phyloP scores from a whole-genome alignment of 2,888 invertebrate species.

The Muschampia plurimacula region DNA sequence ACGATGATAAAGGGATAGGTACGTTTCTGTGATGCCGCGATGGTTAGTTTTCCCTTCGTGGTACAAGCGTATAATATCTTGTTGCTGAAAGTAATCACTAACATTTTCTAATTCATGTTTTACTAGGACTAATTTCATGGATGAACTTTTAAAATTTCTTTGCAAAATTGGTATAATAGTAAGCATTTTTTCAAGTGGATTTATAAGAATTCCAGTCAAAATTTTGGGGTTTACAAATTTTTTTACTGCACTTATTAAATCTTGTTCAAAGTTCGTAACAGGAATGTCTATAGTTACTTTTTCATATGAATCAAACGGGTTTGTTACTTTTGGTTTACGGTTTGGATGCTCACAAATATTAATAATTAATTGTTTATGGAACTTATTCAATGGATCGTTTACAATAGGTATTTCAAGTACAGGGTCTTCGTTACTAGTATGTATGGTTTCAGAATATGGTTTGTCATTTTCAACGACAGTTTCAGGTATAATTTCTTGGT shows the following conservation, averaged over 20 bases:
- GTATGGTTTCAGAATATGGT: slow-evolving; percentile 29
- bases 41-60: slow-evolving; percentile 50
- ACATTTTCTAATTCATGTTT: slow-evolving; percentile 43
- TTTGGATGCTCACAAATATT: background rate
- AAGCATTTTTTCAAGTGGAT: slow-evolving; percentile 15
- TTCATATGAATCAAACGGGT: background rate
- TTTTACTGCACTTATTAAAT: slow-evolving; percentile 5
- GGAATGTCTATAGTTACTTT: background rate
- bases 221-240: slow-evolving; percentile 17
- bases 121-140: slow-evolving; percentile 44
- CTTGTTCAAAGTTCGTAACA: background rate
- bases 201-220: slow-evolving; percentile 7
- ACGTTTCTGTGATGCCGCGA: slow-evolving; percentile 45
- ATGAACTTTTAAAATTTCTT: slow-evolving; percentile 40
- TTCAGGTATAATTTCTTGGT: background rate
- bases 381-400: background rate
- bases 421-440: slow-evolving; percentile 19
- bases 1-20: slow-evolving; percentile 35
- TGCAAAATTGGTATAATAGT: slow-evolving; percentile 45
- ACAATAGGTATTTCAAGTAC: background rate
- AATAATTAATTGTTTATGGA: background rate
- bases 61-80: slow-evolving; percentile 45
- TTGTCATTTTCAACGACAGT: background rate
- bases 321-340: background rate
- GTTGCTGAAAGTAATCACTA: slow-evolving; percentile 17